Conservation (phyloP, 2,888 invertebrate species). For the Drosophila maculinotata region DNA sequence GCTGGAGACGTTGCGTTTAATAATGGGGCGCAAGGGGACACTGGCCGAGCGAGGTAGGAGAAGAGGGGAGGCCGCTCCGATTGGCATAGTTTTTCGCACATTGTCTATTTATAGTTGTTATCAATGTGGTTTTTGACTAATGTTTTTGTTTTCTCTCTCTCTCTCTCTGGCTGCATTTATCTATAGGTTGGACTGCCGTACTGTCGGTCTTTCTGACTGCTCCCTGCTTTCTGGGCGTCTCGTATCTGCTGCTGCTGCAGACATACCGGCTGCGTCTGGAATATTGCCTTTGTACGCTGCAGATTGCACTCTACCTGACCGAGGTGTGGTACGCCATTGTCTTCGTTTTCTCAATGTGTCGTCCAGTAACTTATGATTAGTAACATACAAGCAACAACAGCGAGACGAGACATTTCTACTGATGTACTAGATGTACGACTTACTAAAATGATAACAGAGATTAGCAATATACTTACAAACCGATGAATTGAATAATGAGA, state of each 20-base stretch:
- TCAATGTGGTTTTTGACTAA: conserved; percentile 32
- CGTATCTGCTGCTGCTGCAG: conserved; percentile 95
- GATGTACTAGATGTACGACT: conserved; percentile 29
- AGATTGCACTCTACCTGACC: conserved; percentile 92
- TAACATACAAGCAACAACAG: conserved; percentile 51
- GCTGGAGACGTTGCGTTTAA: conserved; percentile 93
- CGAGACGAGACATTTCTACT: conserved; percentile 52
- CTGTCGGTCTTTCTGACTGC: conserved; percentile 92
- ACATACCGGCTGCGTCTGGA: conserved; percentile 94
- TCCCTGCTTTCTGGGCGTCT: conserved; percentile 92
- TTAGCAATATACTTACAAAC: conserved; percentile 63
- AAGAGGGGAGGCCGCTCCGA: neutral
- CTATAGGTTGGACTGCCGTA: conserved; percentile 90
- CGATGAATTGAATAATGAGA: conserved; percentile 39
- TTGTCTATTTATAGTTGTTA: conserved; percentile 58
- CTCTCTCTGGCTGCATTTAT: conserved; percentile 58
- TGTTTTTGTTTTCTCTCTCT: conserved; percentile 62
- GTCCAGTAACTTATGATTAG: conserved; percentile 87
- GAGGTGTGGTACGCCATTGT: conserved; percentile 87
- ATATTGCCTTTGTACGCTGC: conserved; percentile 94
- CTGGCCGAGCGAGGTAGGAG: conserved; percentile 82
- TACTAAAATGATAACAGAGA: conserved; percentile 31
- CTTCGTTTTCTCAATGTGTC: conserved; percentile 88
- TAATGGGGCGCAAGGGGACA: conserved; percentile 92
- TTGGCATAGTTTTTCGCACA: conserved; percentile 15